Conservation (phyloP, 2,888 invertebrate genomes). For the Ophioninae sp. region DNA sequence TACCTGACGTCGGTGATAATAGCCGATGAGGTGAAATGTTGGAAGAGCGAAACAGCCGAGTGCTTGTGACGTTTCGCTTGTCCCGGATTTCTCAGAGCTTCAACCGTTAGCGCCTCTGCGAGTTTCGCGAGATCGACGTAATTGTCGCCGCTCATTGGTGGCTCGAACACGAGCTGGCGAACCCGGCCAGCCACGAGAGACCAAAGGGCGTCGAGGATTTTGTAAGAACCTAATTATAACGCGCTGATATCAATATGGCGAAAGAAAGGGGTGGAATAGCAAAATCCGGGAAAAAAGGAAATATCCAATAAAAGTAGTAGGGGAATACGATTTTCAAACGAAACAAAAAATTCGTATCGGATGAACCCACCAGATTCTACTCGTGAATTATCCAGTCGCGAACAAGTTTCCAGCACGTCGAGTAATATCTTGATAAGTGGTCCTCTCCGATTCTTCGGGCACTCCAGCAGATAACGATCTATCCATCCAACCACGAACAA, state of each 20-base stretch:
- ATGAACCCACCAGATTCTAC: slow-evolving; percentile 65
- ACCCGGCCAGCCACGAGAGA: slow-evolving; percentile 74
- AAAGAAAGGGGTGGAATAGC: background rate
- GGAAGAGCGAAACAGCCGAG: slow-evolving; percentile 74
- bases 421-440: slow-evolving; percentile 70
- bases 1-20: slow-evolving; percentile 77
- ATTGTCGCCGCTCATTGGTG: slow-evolving; percentile 67
- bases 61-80: slow-evolving; percentile 74
- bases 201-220: slow-evolving; percentile 76
- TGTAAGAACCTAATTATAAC: slow-evolving; percentile 61
- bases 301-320: background rate
- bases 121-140: slow-evolving; percentile 74
- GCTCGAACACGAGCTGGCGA: slow-evolving; percentile 75
- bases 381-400: slow-evolving; percentile 56
- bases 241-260: background rate
- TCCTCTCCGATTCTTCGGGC: slow-evolving; percentile 72
- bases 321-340: background rate
- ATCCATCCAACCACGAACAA: slow-evolving; percentile 77
- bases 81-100: slow-evolving; percentile 73
- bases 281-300: background rate
- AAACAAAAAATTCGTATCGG: background rate
- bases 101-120: slow-evolving; percentile 75
- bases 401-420: slow-evolving; percentile 73
- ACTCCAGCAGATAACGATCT: slow-evolving; percentile 76
- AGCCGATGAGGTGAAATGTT: slow-evolving; percentile 75